Percentiles rank a stretch among this genome's conserved stretches.
Evolutionary conservation across 1,140 invertebrate genomes (phyloP).

Genomic region (Zaprionus africanus): DNA sequence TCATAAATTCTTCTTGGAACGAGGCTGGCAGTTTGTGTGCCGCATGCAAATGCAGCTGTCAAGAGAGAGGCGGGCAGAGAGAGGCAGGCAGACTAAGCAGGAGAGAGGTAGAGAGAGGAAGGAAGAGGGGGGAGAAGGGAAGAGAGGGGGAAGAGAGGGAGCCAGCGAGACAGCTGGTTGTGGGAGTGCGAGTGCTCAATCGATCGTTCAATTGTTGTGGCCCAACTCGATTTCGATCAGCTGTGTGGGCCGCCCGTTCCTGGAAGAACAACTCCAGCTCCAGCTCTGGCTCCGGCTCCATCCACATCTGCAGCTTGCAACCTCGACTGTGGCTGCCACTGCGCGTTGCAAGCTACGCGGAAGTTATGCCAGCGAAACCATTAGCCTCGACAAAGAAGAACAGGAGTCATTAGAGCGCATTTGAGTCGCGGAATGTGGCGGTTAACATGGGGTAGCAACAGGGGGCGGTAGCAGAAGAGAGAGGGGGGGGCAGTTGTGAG

Average conservation of each 20-base stretch:
- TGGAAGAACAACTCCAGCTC: conserved; percentile 18
- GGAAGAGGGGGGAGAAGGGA: neutral
- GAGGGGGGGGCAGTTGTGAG: neutral
- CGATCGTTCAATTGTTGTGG: conserved; percentile 44
- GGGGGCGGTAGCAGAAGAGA: neutral
- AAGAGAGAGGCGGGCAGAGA: neutral
- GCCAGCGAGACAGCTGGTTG: conserved; percentile 2
- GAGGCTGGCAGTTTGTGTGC: conserved; percentile 26
- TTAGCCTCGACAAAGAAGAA: conserved; percentile 77
- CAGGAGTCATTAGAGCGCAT: conserved; percentile 81
- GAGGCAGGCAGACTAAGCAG: neutral
- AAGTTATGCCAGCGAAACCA: conserved; percentile 74
- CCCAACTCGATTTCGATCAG: conserved; percentile 49
- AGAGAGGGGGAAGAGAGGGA: no score
- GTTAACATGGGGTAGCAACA: conserved; percentile 17
- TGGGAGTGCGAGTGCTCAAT: conserved; percentile 40
- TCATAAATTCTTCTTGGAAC: conserved; percentile 67
- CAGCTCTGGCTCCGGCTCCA: neutral
- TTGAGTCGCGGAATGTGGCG: conserved; percentile 73
- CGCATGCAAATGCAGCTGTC: conserved; percentile 36
- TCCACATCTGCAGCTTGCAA: neutral
- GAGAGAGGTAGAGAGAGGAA: neutral
- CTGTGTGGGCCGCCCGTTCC: conserved; percentile 42
- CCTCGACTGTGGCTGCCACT: neutral
- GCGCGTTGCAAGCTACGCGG: conserved; percentile 52